phyloP scores from a whole-genome alignment of 2,888 invertebrate genomes.

The Tuberolachnus salignus region DNA sequence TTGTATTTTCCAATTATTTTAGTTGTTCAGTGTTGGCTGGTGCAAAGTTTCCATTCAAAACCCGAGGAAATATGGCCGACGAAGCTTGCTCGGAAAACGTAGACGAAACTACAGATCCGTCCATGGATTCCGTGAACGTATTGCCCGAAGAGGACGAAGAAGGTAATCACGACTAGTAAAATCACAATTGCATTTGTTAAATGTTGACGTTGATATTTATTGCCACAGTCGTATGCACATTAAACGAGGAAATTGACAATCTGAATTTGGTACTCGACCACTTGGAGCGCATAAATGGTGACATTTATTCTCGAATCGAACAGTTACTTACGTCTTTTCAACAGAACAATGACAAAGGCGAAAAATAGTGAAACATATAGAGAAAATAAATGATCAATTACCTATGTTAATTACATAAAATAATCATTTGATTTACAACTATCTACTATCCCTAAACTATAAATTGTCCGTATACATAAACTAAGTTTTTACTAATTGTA shows the following conservation, averaged over 20 bases:
- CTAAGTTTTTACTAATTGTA: too few relatives aligned
- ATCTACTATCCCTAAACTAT: neutral
- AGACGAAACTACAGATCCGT: slow-evolving; percentile 31
- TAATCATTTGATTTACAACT: neutral
- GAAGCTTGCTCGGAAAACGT: neutral
- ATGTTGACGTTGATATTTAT: neutral
- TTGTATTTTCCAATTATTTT: too few relatives aligned
- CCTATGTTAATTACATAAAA: neutral
- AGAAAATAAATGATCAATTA: too few relatives aligned
- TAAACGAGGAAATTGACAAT: slow-evolving; percentile 47
- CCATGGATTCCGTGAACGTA: neutral
- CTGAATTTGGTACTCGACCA: slow-evolving; percentile 43
- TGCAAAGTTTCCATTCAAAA: too few relatives aligned
- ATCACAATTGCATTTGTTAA: neutral
- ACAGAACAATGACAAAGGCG: neutral
- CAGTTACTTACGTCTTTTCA: slow-evolving; percentile 7
- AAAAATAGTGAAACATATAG: neutral
- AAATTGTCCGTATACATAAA: too few relatives aligned
- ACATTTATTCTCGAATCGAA: slow-evolving; percentile 36
- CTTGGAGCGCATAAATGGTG: slow-evolving; percentile 45
- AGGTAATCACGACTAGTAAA: neutral
- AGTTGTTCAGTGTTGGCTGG: too few relatives aligned
- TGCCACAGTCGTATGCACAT: neutral
- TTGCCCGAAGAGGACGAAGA: slow-evolving; percentile 8
- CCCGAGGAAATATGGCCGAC: slow-evolving; percentile 19